Base-by-base conservation (phyloP, 2,888 invertebrate species). In the Caenorhabditis sp. region DNA sequence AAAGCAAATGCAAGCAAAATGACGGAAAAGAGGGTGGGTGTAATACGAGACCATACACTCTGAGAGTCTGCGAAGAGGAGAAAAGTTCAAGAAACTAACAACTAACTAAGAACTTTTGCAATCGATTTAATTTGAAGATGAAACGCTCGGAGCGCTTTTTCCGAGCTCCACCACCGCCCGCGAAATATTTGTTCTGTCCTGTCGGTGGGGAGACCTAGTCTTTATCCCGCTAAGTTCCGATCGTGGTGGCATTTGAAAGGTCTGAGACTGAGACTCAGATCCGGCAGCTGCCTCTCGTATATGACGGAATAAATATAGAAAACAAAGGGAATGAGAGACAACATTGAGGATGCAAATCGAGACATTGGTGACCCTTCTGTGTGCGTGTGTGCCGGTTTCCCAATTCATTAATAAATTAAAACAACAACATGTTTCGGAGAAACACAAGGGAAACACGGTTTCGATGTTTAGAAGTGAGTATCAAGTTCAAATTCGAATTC, bases 21-120 rank as follows among this genome's bases (percentile, higher is more conserved):
- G n/a, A 62, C 50, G 46, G 45, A 63, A 63, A 48, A 32, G 37
- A 66, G 66, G 66, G 48, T 46, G 65, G 35, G 66, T 66, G 66
- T 56, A 66, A 66, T 66, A 20, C 66, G 66, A 66, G 32, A 66
- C 55, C 55, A 56, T 65, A 46, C 55, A 39, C 45, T 56, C 15
- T 48, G 11, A 20, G 41, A 52, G 27, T 26, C 37, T 24, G 26
- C n/a, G 48, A 46, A 45, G 56, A 24, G 55, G 56, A 22, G 32
- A 50, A 48, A 45, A 53, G 26, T 22, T 45, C 43, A 27, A 48
- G 39, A 45, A 65, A 65, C 53, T 53, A 55, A 55, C 45, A 65
- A 50, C n/a, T 26, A 43, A 43, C 43, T 52, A 46, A n/a, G 30
- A 62, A 62, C 37, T 43, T 63, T 46, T 13, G 22, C 32, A 43